Evolutionary conservation across 2,888 invertebrate species (phyloP), one percentile per base, ranked within the genome.

Genomic region (Mamestra brassicae): DNA sequence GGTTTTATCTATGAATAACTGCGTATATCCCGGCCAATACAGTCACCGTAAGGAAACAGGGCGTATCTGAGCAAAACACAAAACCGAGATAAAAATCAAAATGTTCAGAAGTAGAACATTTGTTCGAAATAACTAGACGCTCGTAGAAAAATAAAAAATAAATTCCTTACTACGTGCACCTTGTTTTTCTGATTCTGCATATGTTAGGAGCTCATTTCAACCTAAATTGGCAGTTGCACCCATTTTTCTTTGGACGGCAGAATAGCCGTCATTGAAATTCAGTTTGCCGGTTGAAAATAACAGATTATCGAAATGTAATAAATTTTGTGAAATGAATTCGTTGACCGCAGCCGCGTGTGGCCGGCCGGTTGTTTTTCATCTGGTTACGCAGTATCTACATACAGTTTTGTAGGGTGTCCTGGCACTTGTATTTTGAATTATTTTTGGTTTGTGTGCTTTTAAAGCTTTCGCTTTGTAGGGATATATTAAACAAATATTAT

Each of bases 241-340:
- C 45, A 26, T 13, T 26, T 45, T 13, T 62, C 26, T 62, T 45
- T 15, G 45, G 13, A 1, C 13, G 3, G 42, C 26, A 6, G 26
- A 62, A 62, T 85, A 81, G 67, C 71, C 67, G 68, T 88, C 87
- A 88, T 82, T 88, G 86, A 90, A 90, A 90, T 89, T 88, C 88
- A 89, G 87, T 85, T 80, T 76, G 81, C 66, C 76, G 83, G 85
- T 88, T 87, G 87, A 87, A 91, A 92, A 92, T 89, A 92, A 89
- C 90, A 91, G 90, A 92, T 93, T 93, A 94, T 91, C 88, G 90
- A 90, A 91, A 92, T 91, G 91, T 92, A 92, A 94, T 93, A 91
- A 92, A 92, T 92, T 91, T 90, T 87, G 87, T 89, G 88, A 94
- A 94, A 94, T 94, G 91, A 93, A 93, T 92, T 92, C 91, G 86